Evolutionary conservation across 2,888 invertebrate genomes (phyloP).

Genomic region (Spialia ferax): DNA sequence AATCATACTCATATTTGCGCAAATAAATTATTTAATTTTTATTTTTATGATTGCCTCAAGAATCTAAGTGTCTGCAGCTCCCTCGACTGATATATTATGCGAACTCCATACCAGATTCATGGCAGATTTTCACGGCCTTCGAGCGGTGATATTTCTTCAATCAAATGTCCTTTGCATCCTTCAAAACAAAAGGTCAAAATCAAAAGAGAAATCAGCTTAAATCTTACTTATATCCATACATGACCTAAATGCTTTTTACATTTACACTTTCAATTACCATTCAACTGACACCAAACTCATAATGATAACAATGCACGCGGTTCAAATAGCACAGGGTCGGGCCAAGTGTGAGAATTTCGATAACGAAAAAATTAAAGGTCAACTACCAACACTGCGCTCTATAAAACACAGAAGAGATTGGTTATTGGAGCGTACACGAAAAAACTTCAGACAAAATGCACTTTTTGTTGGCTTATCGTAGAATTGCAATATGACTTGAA

Average conservation of each 20-base stretch:
- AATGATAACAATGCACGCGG: slow-evolving; percentile 29
- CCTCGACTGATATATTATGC: too few relatives aligned
- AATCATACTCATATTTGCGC: too few relatives aligned
- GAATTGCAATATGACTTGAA: background rate
- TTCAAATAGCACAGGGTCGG: slow-evolving; percentile 64
- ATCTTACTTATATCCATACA: slow-evolving; percentile 15
- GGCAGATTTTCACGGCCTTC: too few relatives aligned
- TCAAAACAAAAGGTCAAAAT: too few relatives aligned
- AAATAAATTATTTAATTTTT: too few relatives aligned
- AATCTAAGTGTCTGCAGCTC: too few relatives aligned
- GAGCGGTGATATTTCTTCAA: too few relatives aligned
- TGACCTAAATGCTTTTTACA: slow-evolving; percentile 7
- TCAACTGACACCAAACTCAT: slow-evolving; percentile 21
- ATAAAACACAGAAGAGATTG: slow-evolving; percentile 5
- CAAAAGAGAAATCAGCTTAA: slow-evolving; percentile 35
- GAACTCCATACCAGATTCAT: too few relatives aligned
- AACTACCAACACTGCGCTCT: slow-evolving; percentile 9
- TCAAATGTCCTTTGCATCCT: too few relatives aligned
- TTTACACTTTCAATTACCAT: slow-evolving; percentile 23
- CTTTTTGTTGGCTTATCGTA: background rate
- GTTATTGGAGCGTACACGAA: background rate
- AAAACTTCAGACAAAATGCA: background rate
- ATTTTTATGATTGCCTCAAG: too few relatives aligned
- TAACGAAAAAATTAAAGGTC: slow-evolving; percentile 36
- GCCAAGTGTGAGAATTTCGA: slow-evolving; percentile 68